Conservation (phyloP, 2,888 invertebrate genomes). For the Gandaritis pyraliata region DNA sequence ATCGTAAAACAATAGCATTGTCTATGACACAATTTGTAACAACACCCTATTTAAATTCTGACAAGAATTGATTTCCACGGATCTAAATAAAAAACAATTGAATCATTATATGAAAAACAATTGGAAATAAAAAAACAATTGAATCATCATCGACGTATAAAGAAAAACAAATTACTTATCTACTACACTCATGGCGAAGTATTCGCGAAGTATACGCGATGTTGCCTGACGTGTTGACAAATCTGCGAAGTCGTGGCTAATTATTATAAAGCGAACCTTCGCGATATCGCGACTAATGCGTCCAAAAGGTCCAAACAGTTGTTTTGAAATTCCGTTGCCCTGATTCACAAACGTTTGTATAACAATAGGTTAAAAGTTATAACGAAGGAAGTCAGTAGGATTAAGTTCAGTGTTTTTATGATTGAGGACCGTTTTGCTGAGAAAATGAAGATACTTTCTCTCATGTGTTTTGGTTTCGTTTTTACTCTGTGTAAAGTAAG, state of each 20-base stretch:
- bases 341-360: background rate
- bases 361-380: background rate
- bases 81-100: slow-evolving; percentile 1
- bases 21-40: background rate
- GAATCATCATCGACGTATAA: background rate
- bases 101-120: background rate
- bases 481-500: slow-evolving; percentile 3
- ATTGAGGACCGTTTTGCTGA: background rate
- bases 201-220: no score
- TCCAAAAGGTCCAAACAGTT: background rate
- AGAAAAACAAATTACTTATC: background rate
- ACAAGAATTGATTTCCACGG: background rate
- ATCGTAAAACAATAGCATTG: background rate
- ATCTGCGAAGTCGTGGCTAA: no score
- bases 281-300: no score
- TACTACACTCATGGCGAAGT: no score
- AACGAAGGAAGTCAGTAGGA: background rate
- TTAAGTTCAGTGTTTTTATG: slow-evolving; percentile 1
- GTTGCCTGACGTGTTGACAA: no score
- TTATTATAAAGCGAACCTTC: no score
- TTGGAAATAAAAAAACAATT: no score
- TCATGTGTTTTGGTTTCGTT: background rate
- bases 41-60: background rate
- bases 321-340: slow-evolving; percentile 6
- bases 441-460: slow-evolving; percentile 2